Percentiles rank a stretch among this genome's conserved stretches.
These are phyloP conservation scores for Ciconia maguari DNA, from an alignment of 2,113 vertebrate genomes.

Conservation along the genomic window DNA sequence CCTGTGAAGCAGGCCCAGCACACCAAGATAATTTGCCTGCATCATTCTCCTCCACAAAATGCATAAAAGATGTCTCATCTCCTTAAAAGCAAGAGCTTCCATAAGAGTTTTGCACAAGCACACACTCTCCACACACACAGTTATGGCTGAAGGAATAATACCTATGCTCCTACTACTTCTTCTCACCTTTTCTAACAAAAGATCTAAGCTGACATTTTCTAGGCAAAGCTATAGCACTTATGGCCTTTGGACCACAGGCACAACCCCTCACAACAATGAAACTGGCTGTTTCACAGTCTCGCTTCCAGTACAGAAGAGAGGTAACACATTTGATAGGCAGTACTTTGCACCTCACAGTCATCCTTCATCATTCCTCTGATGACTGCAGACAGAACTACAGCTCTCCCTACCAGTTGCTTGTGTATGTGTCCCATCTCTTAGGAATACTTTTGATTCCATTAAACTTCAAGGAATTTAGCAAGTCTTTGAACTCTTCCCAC, in stretches of 20 bases:
- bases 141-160: neutral
- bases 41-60: neutral
- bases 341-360: neutral
- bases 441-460: neutral
- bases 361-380: neutral
- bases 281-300: neutral
- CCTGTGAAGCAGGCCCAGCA: neutral
- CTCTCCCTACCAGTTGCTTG: neutral
- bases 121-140: neutral
- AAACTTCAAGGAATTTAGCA: neutral
- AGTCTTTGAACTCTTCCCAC: neutral
- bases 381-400: neutral
- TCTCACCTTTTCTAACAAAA: neutral
- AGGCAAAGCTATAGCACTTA: neutral
- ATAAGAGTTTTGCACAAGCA: neutral
- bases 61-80: neutral
- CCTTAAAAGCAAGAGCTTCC: neutral
- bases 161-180: too few species aligned
- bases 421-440: neutral
- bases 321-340: neutral
- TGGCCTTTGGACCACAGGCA: neutral
- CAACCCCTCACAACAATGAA: neutral
- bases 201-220: neutral
- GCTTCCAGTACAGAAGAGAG: neutral
- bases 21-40: neutral